Conservation (phyloP, 2,888 invertebrate genomes). For the Andrena marginata region DNA sequence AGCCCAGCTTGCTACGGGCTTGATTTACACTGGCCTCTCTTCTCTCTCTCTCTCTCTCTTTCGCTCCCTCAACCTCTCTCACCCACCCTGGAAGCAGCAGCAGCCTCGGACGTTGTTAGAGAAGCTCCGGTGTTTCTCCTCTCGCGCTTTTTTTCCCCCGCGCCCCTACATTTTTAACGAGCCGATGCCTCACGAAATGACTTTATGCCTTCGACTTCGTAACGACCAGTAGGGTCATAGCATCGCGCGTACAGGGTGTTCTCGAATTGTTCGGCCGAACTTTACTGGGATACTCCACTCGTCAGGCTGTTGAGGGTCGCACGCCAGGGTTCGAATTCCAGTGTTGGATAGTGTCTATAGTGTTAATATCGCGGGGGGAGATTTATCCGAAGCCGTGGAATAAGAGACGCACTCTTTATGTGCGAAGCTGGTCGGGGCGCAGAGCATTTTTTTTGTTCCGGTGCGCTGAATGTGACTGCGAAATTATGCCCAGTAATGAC, state of each 20-base stretch:
- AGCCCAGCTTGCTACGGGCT: constrained; percentile 64
- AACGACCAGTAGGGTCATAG: constrained; percentile 13
- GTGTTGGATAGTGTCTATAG: too few species aligned
- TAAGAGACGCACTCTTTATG: too few species aligned
- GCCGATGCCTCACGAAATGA: constrained; percentile 28
- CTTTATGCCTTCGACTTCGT: constrained; percentile 24
- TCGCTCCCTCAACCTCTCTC: constrained; percentile 10
- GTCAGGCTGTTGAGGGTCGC: too few species aligned
- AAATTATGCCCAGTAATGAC: background rate
- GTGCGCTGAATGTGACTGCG: background rate
- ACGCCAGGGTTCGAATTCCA: too few species aligned
- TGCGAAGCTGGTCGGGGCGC: too few species aligned
- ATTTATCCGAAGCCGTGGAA: too few species aligned
- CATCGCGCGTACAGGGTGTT: background rate
- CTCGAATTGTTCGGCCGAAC: background rate
- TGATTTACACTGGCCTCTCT: constrained; percentile 75
- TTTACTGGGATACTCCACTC: background rate
- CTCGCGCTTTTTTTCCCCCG: constrained; percentile 20
- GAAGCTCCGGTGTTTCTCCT: constrained; percentile 16
- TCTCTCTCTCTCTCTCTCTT: too few species aligned
- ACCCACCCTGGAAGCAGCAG: background rate
- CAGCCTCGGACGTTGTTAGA: constrained; percentile 44
- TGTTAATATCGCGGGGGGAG: too few species aligned
- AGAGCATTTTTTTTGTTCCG: too few species aligned
- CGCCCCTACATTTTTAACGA: constrained; percentile 22